phyloP scores from a whole-genome alignment of 2,113 vertebrate species.

The Ceratotherium simum region DNA sequence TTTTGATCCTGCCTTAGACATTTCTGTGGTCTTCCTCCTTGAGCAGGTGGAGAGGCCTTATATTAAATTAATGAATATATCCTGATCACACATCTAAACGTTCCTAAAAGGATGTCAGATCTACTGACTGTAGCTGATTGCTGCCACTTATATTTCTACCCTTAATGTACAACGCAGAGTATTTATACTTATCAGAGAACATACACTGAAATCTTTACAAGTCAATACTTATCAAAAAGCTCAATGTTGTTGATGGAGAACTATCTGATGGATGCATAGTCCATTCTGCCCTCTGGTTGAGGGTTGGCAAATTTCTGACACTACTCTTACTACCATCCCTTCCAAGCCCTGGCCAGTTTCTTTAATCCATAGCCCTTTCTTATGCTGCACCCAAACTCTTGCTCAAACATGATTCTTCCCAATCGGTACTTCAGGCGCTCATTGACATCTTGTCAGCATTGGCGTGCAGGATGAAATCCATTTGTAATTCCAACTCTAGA shows the following conservation, averaged over 20 bases:
- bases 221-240: constrained; percentile 46
- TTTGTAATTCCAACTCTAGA: constrained; percentile 59
- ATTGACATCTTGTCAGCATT: constrained; percentile 23
- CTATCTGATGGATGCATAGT: constrained; percentile 3
- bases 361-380: constrained; percentile 31
- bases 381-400: not conserved
- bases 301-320: not conserved
- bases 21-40: not conserved
- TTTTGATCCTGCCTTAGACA: not conserved
- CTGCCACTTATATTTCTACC: not conserved
- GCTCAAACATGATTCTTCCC: not conserved
- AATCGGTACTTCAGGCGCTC: not conserved
- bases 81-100: not conserved
- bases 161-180: not conserved
- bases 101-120: not conserved
- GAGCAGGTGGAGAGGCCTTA: not conserved
- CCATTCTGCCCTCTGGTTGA: constrained; percentile 1
- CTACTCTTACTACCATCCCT: not conserved
- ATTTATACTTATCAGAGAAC: not conserved
- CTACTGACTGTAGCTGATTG: not conserved
- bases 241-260: constrained; percentile 44
- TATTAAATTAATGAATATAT: constrained; percentile 24
- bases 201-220: constrained; percentile 30
- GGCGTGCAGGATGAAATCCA: constrained; percentile 54
- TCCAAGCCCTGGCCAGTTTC: not conserved